Base-by-base conservation (phyloP, 2,797 vertebrate genomes). In the Coccyzus lansbergi region DNA sequence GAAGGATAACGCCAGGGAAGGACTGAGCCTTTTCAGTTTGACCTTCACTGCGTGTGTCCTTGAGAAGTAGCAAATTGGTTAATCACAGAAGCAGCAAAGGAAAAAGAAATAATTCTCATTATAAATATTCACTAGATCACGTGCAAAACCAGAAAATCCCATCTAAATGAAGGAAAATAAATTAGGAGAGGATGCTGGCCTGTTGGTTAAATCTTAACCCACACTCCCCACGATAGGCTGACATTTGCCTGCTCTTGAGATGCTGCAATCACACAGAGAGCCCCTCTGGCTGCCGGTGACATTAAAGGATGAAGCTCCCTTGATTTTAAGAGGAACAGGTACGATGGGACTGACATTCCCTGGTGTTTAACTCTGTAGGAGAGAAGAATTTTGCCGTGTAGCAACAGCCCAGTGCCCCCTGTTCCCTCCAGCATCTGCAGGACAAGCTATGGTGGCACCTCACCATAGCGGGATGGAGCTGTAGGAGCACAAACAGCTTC, bases 41-140 rank as follows among this genome's bases (percentile, higher is more conserved):
- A 92, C 77, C 90, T 90, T 93, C 83, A 48, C 46, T 55, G 16
- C 74, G 36, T 10, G 1, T 2, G n/a, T 52, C 83, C 75, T 87
- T 87, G 74, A 34, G 46, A 89, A 68, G 36, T 10, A 65, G 34
- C 76, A 93, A 75, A 92, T 9, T 65, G 49, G 53, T 83, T 94
- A 85, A 95, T 80, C 84, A 92, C n/a, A 63, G 44, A 60, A 88
- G 38, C 62, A 68, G 84, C 46, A 8, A 64, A 83, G 22, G 22
- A 31, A 46, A 78, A 84, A 56, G 76, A 46, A 53, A 34, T n/a
- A 34, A 12, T 2, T 76, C 42, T 71, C 42, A 28, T 58, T 58
- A 94, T 92, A 93, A 95, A 95, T 91, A 95, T 83, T 92, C 90
- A 91, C 88, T 87, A 63, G 70, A 84, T 46, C 63, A 49, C 20